A percentile compares a stretch with the other conserved stretches of the same genome.
Conservation (phyloP, 1,140 invertebrate species). For the Wasmannia auropunctata region DNA sequence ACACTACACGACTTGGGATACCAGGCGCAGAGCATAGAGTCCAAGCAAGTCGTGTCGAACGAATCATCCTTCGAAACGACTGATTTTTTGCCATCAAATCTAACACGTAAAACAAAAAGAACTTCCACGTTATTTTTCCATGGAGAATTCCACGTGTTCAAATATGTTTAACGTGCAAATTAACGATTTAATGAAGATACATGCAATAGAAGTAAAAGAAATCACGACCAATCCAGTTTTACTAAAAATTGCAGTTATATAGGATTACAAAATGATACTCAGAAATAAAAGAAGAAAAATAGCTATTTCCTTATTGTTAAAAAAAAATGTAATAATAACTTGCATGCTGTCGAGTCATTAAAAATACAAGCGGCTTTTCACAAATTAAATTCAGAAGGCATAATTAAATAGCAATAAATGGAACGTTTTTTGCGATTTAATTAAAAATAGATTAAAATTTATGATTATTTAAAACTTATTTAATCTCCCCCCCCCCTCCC, state of each 20-base stretch:
- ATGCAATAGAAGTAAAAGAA: neutral
- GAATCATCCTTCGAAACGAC: neutral
- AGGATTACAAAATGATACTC: neutral
- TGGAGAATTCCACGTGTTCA: neutral
- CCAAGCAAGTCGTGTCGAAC: slow-evolving; percentile 62
- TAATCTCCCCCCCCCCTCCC: no score
- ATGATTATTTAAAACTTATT: no score
- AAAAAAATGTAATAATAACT: no score
- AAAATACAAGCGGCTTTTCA: neutral
- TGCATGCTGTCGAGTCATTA: neutral
- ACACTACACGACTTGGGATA: slow-evolving; percentile 68
- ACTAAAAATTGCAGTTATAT: slow-evolving; percentile 9
- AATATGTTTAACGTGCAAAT: slow-evolving; percentile 1
- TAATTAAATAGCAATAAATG: neutral
- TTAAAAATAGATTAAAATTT: neutral
- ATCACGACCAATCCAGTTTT: neutral
- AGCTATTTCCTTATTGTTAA: neutral
- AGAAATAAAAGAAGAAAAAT: neutral
- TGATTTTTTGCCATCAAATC: neutral
- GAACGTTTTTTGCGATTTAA: neutral
- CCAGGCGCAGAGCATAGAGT: slow-evolving; percentile 64
- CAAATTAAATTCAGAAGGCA: neutral
- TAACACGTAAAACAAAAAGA: neutral
- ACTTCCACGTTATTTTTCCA: neutral
- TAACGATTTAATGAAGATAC: neutral